A percentile compares a stretch with the other conserved stretches of the same genome.
These are phyloP conservation scores for Pterocles orientalis DNA, from an alignment of 2,113 vertebrate species.

Conservation along the genomic window DNA sequence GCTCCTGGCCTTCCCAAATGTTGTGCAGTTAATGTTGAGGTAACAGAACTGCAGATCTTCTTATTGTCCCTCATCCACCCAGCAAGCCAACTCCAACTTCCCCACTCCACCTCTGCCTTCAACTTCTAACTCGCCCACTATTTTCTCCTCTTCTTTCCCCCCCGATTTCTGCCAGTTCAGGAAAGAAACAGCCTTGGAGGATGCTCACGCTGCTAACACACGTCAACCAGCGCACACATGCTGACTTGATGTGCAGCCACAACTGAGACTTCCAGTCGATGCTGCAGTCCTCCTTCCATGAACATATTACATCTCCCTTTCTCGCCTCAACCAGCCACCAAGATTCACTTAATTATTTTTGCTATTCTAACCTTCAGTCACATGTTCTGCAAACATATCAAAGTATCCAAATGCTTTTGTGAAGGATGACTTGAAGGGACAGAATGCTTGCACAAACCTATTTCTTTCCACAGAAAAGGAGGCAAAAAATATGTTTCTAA, in stretches of 20 bases:
- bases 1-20: not conserved
- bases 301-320: not conserved
- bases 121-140: not conserved
- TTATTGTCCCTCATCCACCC: not conserved
- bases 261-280: not conserved
- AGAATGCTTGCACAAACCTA: not conserved
- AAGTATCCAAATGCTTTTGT: not conserved
- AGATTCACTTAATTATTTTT: not conserved
- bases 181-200: fast-evolving
- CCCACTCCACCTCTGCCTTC: not conserved
- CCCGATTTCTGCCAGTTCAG: not conserved
- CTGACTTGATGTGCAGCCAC: not conserved
- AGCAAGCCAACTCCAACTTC: not conserved
- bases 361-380: not conserved
- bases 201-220: fast-evolving
- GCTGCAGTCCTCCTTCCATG: not conserved
- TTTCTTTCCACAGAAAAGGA: not conserved
- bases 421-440: not conserved
- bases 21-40: not conserved
- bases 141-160: not conserved
- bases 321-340: not conserved
- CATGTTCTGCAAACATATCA: not conserved
- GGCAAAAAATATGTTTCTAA: not conserved
- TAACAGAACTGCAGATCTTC: not conserved
- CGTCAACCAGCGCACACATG: fast-evolving